Percentiles rank a stretch among this genome's conserved stretches.
Evolutionary conservation across 1,140 invertebrate genomes (phyloP).

Genomic region (Theocolax elegans): DNA sequence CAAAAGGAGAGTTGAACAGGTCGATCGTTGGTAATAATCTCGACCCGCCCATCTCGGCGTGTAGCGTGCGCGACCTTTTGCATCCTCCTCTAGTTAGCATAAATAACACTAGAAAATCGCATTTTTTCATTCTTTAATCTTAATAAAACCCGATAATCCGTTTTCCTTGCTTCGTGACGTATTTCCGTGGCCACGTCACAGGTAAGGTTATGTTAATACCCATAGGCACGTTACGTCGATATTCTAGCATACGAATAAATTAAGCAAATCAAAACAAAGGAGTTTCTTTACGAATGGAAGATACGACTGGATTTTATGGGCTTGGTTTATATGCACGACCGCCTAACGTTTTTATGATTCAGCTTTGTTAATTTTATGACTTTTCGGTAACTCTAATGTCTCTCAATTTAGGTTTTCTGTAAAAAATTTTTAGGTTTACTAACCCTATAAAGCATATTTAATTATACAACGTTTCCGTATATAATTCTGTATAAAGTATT

Average conservation of each 20-base stretch:
- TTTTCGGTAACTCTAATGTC: too few species aligned
- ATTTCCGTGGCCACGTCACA: too few species aligned
- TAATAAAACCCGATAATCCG: not conserved
- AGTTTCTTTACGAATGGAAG: not conserved
- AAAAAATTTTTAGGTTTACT: too few species aligned
- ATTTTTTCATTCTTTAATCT: constrained; percentile 6
- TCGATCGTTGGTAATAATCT: constrained; percentile 1
- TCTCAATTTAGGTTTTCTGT: too few species aligned
- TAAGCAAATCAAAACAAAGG: constrained; percentile 1
- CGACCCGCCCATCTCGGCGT: not conserved
- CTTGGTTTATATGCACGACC: too few species aligned
- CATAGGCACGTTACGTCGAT: constrained; percentile 19
- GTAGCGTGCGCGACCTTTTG: constrained; percentile 6
- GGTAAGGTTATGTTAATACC: constrained; percentile 2
- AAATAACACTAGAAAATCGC: not conserved
- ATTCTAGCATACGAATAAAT: not conserved
- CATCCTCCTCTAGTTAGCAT: not conserved
- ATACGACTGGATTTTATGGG: too few species aligned
- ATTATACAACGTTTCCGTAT: too few species aligned
- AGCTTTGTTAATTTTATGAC: too few species aligned
- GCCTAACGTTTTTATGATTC: too few species aligned
- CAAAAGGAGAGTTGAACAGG: not conserved
- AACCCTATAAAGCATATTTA: too few species aligned
- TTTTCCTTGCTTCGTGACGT: too few species aligned
- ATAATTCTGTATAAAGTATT: too few species aligned